Evolutionary conservation across 2,888 invertebrate species (phyloP), one percentile per base, ranked within the genome.

Genomic region (Adelognathus sp.): DNA sequence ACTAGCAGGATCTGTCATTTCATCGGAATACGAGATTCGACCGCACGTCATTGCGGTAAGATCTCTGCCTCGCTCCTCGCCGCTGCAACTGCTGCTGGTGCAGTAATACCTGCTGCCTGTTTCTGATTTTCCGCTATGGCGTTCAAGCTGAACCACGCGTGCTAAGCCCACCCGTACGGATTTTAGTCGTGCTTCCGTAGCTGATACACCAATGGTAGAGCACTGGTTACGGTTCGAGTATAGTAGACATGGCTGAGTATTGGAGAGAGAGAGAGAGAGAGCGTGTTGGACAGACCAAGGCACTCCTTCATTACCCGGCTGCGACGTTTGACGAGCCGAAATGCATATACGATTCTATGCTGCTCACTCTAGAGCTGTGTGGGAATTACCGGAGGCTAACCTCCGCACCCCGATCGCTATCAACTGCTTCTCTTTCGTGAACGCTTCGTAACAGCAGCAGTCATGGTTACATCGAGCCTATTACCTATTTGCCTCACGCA

Each of bases 31-130:
- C 76, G 82, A 85, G 88, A 90, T 90, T 90, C 88, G 90, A 91
- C 91, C 91, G 85, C 91, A 91, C 86, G 90, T 90, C 90, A 90
- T 90, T 90, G 91, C 90, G 91, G 91, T 90, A 90, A 91, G 91
- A 90, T 88, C 85, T 89, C 89, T 82, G 82, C 77, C 80, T 82
- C 85, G 80, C 84, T 72, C 71, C 56, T 33, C 44, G n/a, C 39
- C 39, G 54, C 29, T 56, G 29, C 54, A 36, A 36, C 63, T 76
- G 60, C 73, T 73, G 75, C 76, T 70, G 76, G 24, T 60, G 63
- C 76, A 67, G 31, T 54, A 71, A 74, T 64, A 71, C 60, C 84
- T 84, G 82, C 81, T 82, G 81, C 81, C 86, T 85, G 84, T 83
- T 86, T 87, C 88, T 88, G 88, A 88, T 89, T 89, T 90, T 89